Base-by-base conservation (phyloP, 2,888 invertebrate species). In the Mythimna albipuncta region DNA sequence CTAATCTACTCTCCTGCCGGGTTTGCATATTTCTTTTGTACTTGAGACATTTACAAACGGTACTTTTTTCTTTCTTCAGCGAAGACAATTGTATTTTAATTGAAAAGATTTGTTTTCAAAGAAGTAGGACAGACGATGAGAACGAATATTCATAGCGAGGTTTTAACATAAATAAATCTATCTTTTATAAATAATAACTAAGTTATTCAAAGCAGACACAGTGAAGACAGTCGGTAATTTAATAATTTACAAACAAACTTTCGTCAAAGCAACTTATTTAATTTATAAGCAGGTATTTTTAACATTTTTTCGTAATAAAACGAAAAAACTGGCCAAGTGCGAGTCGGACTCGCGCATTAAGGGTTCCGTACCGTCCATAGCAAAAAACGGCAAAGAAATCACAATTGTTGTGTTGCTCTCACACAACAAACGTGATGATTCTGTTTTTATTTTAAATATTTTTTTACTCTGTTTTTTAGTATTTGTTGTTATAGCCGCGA, bases 1-100 rank as follows among this genome's bases (percentile, higher is more conserved):
- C 69, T 74, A 70, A 79, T 74, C 79, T 68, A 72, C 73, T 78
- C 66, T 64, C 54, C 73, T 66, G 69, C 72, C 52, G 63, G 21
- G 74, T 70, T 65, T 70, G 75, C 75, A 81, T 73, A 70, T 74
- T 81, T 74, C 67, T 80, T 80, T 83, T 81, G 64, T 79, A 66
- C 64, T 59, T 57, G 62, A 63, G 69, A 74, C 75, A 65, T 41
- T 79, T 63, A 58, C 58, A 72, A 64, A 77, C 50, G 10, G 41
- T 41, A 52, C 35, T 70, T 66, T 52, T 79, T 59, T 44, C 13
- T 66, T 79, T 79, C 67, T 67, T 61, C 38, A 69, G 47, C 32
- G 32, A 64, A 70, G 50, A 66, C 68, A 82, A 67, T 72, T 67
- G 78, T 54, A 32, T 69, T 72, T 64, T 72, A 82, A 80, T 79